A percentile compares a stretch with the other conserved stretches of the same genome.
Evolutionary conservation across 2,888 invertebrate genomes (phyloP).

Genomic region (Campaea margaritaria): DNA sequence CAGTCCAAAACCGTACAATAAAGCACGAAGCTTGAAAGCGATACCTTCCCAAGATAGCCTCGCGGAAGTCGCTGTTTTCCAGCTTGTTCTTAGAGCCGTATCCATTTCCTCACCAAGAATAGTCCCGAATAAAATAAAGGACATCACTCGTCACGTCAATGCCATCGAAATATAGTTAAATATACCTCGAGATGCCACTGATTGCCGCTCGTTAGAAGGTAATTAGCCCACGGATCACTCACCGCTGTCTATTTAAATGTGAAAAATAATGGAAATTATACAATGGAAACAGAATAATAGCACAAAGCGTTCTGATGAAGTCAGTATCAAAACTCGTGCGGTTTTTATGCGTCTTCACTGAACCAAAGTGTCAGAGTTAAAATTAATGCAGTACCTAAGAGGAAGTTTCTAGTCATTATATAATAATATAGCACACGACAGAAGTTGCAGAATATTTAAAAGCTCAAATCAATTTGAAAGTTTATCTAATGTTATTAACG

Average conservation of each 20-base stretch:
- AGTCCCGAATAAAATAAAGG: conserved; percentile 79
- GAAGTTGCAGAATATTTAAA: too few species aligned
- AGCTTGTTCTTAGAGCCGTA: conserved; percentile 76
- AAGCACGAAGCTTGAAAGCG: conserved; percentile 57
- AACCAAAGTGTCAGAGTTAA: too few species aligned
- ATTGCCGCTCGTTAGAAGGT: conserved; percentile 81
- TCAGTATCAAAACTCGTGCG: conserved; percentile 33
- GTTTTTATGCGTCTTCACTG: neutral
- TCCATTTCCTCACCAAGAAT: conserved; percentile 81
- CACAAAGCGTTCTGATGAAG: conserved; percentile 30
- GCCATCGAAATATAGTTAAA: conserved; percentile 61
- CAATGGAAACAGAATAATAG: conserved; percentile 68
- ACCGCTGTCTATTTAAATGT: conserved; percentile 72
- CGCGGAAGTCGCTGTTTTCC: conserved; percentile 74
- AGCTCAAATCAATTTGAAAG: too few species aligned
- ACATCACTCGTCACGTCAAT: conserved; percentile 72
- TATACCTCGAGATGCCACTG: conserved; percentile 74
- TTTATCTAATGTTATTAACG: too few species aligned
- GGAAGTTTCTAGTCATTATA: too few species aligned
- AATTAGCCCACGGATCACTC: conserved; percentile 83
- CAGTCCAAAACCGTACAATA: conserved; percentile 36
- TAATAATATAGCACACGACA: too few species aligned
- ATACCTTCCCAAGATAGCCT: conserved; percentile 71
- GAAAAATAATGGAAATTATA: conserved; percentile 39
- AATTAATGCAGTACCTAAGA: too few species aligned